These are phyloP conservation scores for Delia radicum DNA, from an alignment of 1,140 invertebrate genomes.

Conservation along the genomic window DNA sequence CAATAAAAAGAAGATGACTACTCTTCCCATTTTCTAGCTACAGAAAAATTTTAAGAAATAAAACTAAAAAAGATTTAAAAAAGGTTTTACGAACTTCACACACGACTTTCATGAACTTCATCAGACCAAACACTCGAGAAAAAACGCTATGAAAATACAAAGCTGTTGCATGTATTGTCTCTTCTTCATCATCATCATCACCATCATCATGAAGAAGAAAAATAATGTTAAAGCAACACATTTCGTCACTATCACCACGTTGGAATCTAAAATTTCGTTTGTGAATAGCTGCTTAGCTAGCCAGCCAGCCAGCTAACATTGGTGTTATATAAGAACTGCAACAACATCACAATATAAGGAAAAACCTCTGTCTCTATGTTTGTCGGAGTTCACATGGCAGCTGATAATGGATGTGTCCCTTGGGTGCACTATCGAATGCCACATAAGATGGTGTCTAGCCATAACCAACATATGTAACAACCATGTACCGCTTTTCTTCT, in stretches of 20 bases:
- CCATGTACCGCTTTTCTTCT: neutral
- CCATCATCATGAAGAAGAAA: neutral
- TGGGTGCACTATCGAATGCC: neutral
- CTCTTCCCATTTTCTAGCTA: neutral
- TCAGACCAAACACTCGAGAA: neutral
- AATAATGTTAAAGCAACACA: neutral
- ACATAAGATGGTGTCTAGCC: conserved; percentile 1
- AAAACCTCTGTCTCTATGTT: neutral
- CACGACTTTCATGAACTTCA: conserved; percentile 3
- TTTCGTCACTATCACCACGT: neutral
- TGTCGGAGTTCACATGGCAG: conserved; percentile 1
- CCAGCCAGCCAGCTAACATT: neutral
- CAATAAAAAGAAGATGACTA: neutral
- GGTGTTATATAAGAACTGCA: neutral
- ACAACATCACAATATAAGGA: neutral
- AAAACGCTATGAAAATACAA: neutral
- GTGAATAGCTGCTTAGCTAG: neutral
- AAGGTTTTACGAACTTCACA: conserved; percentile 4
- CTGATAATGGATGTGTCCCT: conserved; percentile 1
- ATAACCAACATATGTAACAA: neutral
- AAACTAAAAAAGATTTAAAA: neutral
- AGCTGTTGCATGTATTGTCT: neutral
- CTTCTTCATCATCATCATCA: neutral
- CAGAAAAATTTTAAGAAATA: neutral
- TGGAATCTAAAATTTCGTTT: neutral